Percentiles rank a stretch among this genome's conserved stretches.
phyloP scores from a whole-genome alignment of 2,888 invertebrate genomes.

The Drosophila stalkeri region DNA sequence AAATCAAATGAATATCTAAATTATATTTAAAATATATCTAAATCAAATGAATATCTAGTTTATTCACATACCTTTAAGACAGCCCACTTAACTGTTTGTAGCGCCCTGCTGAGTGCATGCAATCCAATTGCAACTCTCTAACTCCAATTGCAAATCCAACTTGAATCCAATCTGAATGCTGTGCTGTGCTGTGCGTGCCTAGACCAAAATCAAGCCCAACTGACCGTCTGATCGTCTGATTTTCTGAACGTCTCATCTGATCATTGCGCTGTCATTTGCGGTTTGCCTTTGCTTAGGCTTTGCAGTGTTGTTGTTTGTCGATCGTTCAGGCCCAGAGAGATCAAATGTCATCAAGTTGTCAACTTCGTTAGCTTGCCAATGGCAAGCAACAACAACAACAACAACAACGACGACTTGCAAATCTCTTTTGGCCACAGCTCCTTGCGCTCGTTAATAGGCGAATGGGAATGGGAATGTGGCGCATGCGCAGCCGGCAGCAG shows the following conservation, averaged over 20 bases:
- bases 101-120: slow-evolving; percentile 6
- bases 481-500: slow-evolving; percentile 60
- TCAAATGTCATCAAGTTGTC: slow-evolving; percentile 84
- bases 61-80: background rate
- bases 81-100: slow-evolving; percentile 2
- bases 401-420: slow-evolving; percentile 51
- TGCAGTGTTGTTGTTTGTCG: background rate
- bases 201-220: slow-evolving; percentile 48
- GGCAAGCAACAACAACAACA: slow-evolving; percentile 43
- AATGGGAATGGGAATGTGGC: slow-evolving; percentile 42
- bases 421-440: slow-evolving; percentile 54
- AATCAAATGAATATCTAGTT: background rate
- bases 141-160: slow-evolving; percentile 9
- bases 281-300: slow-evolving; percentile 35
- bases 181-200: slow-evolving; percentile 52
- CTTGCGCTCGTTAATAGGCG: slow-evolving; percentile 58
- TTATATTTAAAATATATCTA: background rate
- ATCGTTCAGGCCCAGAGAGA: slow-evolving; percentile 60
- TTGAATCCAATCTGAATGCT: slow-evolving; percentile 26
- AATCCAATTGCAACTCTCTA: background rate
- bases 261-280: slow-evolving; percentile 63
- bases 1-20: background rate
- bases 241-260: slow-evolving; percentile 65
- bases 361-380: slow-evolving; percentile 81
- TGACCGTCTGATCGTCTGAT: slow-evolving; percentile 60